These are phyloP conservation scores for Odontesthes bonariensis DNA, from an alignment of 2,113 vertebrate genomes.

Conservation along the genomic window DNA sequence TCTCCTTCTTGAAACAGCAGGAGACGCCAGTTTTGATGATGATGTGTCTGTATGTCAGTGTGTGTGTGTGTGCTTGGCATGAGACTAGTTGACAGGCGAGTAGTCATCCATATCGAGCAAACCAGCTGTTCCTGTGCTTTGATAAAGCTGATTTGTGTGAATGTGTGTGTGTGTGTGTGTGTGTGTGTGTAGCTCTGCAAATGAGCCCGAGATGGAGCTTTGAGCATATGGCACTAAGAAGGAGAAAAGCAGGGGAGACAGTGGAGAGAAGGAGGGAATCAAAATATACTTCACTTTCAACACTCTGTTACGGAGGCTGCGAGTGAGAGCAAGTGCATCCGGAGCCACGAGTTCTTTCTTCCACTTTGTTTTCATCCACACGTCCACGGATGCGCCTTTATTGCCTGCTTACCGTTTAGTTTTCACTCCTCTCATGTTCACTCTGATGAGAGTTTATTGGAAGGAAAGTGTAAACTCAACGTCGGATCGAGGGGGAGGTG, in stretches of 20 bases:
- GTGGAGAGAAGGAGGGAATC: constrained; percentile 53
- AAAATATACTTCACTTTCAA: constrained; percentile 64
- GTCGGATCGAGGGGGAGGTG: constrained; percentile 1
- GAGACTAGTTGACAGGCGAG: constrained; percentile 70
- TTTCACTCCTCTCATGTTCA: constrained; percentile 43
- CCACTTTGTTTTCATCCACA: constrained; percentile 65
- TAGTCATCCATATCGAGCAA: constrained; percentile 76
- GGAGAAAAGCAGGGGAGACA: constrained; percentile 41
- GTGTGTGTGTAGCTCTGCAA: constrained; percentile 48
- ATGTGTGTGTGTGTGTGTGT: background rate
- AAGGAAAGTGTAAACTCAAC: constrained; percentile 44
- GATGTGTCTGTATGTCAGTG: constrained; percentile 23
- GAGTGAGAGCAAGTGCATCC: constrained; percentile 22
- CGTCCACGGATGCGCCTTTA: constrained; percentile 24
- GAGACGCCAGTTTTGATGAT: constrained; percentile 48
- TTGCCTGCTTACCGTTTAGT: constrained; percentile 17
- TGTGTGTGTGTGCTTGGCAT: constrained; percentile 21
- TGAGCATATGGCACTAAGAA: constrained; percentile 72
- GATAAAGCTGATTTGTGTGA: constrained; percentile 49
- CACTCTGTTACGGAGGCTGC: constrained; percentile 44
- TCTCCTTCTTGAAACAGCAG: constrained; percentile 40
- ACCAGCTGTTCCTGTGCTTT: constrained; percentile 77
- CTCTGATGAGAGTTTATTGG: constrained; percentile 34
- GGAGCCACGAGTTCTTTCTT: constrained; percentile 47
- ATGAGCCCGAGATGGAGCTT: constrained; percentile 72